A percentile compares a stretch with the other conserved stretches of the same genome.
phyloP scores from a whole-genome alignment of 2,113 vertebrate genomes.

The Chinchilla lanigera region DNA sequence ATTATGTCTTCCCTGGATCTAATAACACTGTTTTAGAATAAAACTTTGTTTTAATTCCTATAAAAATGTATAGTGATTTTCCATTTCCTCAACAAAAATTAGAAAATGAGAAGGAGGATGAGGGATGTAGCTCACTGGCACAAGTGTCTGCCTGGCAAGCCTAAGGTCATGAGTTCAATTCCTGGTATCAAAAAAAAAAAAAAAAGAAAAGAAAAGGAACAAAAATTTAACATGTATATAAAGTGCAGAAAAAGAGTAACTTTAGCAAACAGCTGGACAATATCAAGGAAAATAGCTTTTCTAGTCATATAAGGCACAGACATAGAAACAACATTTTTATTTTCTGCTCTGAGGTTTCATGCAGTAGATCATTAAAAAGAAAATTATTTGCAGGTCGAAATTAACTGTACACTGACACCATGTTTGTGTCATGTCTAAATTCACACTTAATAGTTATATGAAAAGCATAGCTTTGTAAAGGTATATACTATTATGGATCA shows the following conservation, averaged over 20 bases:
- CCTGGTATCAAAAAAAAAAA: too few species aligned
- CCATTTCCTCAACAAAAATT: neutral
- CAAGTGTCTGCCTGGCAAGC: too few species aligned
- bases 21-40: neutral
- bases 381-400: constrained; percentile 29
- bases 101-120: neutral
- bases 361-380: constrained; percentile 51
- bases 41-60: neutral
- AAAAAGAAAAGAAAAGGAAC: neutral
- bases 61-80: neutral
- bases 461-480: neutral
- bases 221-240: neutral
- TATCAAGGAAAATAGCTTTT: neutral
- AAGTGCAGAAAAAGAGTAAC: neutral
- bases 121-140: too few species aligned
- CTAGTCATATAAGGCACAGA: neutral
- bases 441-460: constrained; percentile 12
- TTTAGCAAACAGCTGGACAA: neutral
- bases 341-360: constrained; percentile 22
- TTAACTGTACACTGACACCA: neutral
- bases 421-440: constrained; percentile 25
- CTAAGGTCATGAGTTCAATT: too few species aligned
- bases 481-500: constrained; percentile 39
- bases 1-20: neutral
- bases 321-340: constrained; percentile 26